phyloP scores from a whole-genome alignment of 2,113 vertebrate genomes.

The Euleptes europaea region DNA sequence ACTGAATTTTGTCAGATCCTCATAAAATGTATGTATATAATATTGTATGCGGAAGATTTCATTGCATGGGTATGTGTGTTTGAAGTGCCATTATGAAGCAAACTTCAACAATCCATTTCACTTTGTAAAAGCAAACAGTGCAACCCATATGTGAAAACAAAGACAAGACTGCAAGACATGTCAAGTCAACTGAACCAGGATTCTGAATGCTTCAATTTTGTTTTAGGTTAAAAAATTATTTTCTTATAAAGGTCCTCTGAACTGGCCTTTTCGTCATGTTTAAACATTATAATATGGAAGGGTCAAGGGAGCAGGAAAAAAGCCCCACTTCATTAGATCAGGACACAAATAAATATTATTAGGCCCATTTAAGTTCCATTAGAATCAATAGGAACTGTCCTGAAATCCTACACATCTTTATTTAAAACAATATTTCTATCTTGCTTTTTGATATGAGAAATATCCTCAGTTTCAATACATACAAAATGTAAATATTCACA shows the following conservation, averaged over 20 bases:
- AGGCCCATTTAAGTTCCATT: background rate
- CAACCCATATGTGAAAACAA: background rate
- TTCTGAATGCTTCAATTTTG: background rate
- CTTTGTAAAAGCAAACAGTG: background rate
- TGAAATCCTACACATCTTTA: background rate
- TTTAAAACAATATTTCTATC: background rate
- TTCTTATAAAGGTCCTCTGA: background rate
- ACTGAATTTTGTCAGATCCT: conserved; percentile 16
- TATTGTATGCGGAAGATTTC: background rate
- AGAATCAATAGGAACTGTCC: background rate
- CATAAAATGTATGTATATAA: conserved; percentile 8
- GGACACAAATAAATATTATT: background rate
- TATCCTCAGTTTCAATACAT: no score
- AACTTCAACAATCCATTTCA: conserved; percentile 1
- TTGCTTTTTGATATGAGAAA: no score
- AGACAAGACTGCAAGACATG: background rate
- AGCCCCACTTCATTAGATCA: background rate
- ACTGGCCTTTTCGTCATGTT: background rate
- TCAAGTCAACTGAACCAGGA: background rate
- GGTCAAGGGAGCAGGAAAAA: background rate
- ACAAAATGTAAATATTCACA: no score
- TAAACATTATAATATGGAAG: background rate
- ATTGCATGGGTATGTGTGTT: background rate
- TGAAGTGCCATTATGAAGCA: background rate
- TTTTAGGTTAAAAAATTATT: background rate